phyloP scores from a whole-genome alignment of 2,113 vertebrate species.

The Pterocles orientalis region DNA sequence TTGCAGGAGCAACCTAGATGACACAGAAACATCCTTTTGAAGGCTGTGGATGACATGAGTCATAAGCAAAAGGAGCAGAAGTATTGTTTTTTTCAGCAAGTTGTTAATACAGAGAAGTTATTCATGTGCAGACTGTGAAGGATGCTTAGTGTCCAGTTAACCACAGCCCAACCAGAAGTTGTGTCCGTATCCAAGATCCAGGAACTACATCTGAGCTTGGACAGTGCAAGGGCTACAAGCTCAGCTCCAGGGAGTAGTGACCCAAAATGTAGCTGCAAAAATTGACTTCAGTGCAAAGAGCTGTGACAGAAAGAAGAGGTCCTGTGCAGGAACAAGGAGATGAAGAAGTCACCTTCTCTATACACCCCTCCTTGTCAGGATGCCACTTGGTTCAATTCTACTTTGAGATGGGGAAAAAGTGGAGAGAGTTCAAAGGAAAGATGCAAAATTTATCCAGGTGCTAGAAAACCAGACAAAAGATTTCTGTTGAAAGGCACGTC shows the following conservation, averaged over 20 bases:
- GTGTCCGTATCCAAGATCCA: neutral
- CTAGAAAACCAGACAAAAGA: neutral
- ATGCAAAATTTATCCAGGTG: neutral
- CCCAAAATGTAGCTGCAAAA: neutral
- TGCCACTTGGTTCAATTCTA: neutral
- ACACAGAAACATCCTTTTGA: neutral
- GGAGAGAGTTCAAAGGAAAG: neutral
- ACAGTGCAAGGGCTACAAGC: neutral
- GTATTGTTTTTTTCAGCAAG: neutral
- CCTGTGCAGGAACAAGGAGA: neutral
- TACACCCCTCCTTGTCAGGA: neutral
- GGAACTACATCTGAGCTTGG: neutral
- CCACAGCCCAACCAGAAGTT: neutral
- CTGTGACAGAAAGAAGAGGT: neutral
- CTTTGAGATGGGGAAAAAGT: neutral
- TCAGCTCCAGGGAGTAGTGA: neutral
- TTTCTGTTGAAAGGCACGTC: neutral
- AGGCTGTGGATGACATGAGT: neutral
- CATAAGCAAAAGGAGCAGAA: neutral
- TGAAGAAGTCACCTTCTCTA: neutral
- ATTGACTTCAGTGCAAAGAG: neutral
- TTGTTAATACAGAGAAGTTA: rapidly evolving
- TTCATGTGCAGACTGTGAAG: rapidly evolving
- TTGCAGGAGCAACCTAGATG: neutral
- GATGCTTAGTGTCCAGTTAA: neutral